Evolutionary conservation across 2,113 vertebrate genomes (phyloP).

Genomic region (Aythya baeri): DNA sequence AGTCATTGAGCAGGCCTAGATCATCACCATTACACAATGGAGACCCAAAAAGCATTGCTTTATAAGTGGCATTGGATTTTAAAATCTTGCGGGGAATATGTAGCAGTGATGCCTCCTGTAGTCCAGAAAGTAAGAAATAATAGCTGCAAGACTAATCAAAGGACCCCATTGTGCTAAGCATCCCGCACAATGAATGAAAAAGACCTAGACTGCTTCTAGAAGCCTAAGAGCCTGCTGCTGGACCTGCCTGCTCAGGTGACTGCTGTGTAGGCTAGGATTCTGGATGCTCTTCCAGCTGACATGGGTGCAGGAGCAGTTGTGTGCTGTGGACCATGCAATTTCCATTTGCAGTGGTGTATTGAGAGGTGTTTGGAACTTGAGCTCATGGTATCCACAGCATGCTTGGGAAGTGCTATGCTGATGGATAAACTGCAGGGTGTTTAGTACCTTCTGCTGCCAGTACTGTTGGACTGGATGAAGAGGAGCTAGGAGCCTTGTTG

Average conservation of each 20-base stretch:
- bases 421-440: background rate
- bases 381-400: accelerated
- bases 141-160: background rate
- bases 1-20: background rate
- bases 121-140: background rate
- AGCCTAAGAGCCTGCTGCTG: background rate
- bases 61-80: background rate
- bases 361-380: background rate
- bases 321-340: background rate
- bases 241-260: background rate
- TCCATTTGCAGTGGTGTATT: accelerated
- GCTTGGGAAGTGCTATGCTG: background rate
- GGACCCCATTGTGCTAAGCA: too few species aligned
- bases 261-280: background rate
- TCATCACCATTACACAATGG: background rate
- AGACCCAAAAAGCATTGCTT: background rate
- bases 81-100: background rate
- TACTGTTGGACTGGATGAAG: background rate
- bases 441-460: accelerated
- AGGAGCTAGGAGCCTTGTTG: background rate
- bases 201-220: background rate
- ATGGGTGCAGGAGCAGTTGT: accelerated
- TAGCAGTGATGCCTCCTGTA: background rate
- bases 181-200: accelerated
- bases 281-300: background rate